Conservation (phyloP, 2,797 vertebrate species). For the Pogonophryne albipinna region DNA sequence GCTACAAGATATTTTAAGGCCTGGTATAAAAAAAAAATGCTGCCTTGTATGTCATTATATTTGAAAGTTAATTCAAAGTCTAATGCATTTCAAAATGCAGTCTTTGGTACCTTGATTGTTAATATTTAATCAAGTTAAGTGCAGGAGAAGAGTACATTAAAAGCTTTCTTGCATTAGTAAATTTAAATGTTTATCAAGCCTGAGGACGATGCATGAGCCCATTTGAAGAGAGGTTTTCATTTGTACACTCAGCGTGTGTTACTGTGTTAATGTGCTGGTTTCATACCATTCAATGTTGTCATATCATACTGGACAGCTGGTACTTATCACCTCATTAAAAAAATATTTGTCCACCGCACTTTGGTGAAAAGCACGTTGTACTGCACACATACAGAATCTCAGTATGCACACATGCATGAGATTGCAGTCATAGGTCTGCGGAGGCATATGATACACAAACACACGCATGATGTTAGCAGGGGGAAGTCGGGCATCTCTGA, state of each 20-base stretch:
- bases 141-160: neutral
- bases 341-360: constrained; percentile 18
- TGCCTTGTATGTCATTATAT: no score
- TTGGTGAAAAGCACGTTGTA: constrained; percentile 44
- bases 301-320: constrained; percentile 58
- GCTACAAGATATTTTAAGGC: no score
- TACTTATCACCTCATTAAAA: constrained; percentile 68
- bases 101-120: no score
- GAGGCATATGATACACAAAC: constrained; percentile 19
- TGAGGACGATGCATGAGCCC: neutral
- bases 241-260: constrained; percentile 38
- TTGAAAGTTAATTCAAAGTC: neutral
- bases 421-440: neutral
- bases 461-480: constrained; percentile 16
- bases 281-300: constrained; percentile 34
- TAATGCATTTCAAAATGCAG: neutral
- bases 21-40: no score
- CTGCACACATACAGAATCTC: constrained; percentile 20
- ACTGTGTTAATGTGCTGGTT: constrained; percentile 42
- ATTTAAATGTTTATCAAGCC: neutral
- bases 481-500: constrained; percentile 22
- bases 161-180: neutral
- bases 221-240: constrained; percentile 25
- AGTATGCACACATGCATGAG: constrained; percentile 35
- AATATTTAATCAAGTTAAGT: no score